Evolutionary conservation across 1,140 invertebrate genomes (phyloP).

Genomic region (Orchesella cincta): DNA sequence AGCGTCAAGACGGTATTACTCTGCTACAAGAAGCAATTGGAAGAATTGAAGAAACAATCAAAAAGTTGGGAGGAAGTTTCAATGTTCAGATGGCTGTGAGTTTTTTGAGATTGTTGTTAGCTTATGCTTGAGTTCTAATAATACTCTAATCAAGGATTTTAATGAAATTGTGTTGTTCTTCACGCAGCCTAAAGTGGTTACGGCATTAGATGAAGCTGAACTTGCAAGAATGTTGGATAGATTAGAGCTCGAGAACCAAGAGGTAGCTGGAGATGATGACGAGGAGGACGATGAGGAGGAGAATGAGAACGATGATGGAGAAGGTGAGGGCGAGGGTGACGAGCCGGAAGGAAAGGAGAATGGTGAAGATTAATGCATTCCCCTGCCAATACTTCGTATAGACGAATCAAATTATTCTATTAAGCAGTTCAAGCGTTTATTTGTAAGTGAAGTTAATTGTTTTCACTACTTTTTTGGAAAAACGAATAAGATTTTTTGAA

Average conservation of each 20-base stretch:
- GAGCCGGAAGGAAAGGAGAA: slow-evolving; percentile 58
- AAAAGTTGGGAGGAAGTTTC: slow-evolving; percentile 82
- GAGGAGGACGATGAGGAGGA: slow-evolving; percentile 70
- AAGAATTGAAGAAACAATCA: slow-evolving; percentile 82
- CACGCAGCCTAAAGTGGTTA: slow-evolving; percentile 91
- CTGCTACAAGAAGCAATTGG: slow-evolving; percentile 85
- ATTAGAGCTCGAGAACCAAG: slow-evolving; percentile 88
- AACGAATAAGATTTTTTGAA: neutral
- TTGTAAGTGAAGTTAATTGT: slow-evolving; percentile 9
- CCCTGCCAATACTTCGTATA: slow-evolving; percentile 22
- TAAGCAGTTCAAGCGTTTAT: neutral
- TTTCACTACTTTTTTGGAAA: slow-evolving; percentile 20
- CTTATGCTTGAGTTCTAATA: neutral
- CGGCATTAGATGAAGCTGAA: slow-evolving; percentile 95
- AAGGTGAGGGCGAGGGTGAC: slow-evolving; percentile 52
- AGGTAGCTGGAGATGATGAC: slow-evolving; percentile 87
- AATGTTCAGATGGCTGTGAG: slow-evolving; percentile 91
- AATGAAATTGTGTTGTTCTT: slow-evolving; percentile 33
- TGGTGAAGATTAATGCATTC: slow-evolving; percentile 52
- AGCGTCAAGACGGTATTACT: slow-evolving; percentile 89
- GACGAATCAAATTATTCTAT: neutral
- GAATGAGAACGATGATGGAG: slow-evolving; percentile 55
- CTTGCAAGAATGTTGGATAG: slow-evolving; percentile 88
- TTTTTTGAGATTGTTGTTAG: slow-evolving; percentile 41
- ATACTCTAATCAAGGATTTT: too few species aligned